Evolutionary conservation across 2,797 vertebrate species (phyloP).

Genomic region (Botia almorhae): DNA sequence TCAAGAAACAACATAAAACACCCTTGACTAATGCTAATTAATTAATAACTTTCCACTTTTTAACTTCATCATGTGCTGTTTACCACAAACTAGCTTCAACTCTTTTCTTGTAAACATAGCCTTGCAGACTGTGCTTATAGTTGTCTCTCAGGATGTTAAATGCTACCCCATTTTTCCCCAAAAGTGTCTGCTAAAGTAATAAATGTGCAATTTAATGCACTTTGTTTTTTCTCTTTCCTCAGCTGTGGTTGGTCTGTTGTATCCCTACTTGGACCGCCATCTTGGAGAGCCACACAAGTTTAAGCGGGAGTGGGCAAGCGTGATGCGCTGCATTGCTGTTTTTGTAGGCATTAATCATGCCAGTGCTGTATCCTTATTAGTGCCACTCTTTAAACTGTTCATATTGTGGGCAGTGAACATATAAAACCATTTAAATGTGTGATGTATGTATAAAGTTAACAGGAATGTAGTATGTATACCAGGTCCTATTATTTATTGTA

Average conservation of each 20-base stretch:
- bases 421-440: neutral
- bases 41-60: no score
- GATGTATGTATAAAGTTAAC: neutral
- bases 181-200: no score
- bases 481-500: no score
- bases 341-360: slow-evolving; percentile 99
- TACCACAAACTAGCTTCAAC: no score
- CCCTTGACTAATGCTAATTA: no score
- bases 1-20: no score
- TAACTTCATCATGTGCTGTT: no score
- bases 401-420: neutral
- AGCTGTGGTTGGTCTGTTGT: slow-evolving; percentile 95
- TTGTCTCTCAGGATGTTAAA: no score
- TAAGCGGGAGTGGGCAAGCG: slow-evolving; percentile 98
- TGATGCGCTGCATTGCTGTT: slow-evolving; percentile 97
- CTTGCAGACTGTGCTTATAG: no score
- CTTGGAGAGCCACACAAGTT: slow-evolving; percentile 98
- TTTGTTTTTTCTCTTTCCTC: slow-evolving; percentile 55
- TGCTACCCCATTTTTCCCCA: no score
- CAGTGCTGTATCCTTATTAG: slow-evolving; percentile 94
- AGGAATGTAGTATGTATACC: neutral
- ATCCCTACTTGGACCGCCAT: slow-evolving; percentile 95
- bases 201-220: slow-evolving; percentile 1
- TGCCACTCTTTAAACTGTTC: neutral
- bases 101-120: no score